phyloP scores from a whole-genome alignment of 1,140 invertebrate genomes.

The Laupala kohalensis region DNA sequence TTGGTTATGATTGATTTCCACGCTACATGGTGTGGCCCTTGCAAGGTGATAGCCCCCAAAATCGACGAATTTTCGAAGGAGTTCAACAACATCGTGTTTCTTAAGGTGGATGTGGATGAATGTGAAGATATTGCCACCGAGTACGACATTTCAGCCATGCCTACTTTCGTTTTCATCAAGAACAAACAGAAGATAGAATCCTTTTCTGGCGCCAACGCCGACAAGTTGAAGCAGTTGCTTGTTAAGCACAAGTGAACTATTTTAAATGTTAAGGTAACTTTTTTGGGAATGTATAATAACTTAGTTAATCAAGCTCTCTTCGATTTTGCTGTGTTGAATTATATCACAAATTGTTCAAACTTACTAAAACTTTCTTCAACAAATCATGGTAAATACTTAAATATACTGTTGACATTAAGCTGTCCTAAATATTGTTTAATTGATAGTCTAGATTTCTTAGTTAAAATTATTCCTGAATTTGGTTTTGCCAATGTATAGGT shows the following conservation, averaged over 20 bases:
- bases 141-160: slow-evolving; percentile 79
- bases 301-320: no score
- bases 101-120: slow-evolving; percentile 79
- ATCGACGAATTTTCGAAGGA: slow-evolving; percentile 39
- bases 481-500: no score
- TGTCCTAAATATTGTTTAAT: no score
- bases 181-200: slow-evolving; percentile 50
- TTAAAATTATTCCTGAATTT: no score
- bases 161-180: slow-evolving; percentile 85
- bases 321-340: no score
- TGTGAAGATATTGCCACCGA: slow-evolving; percentile 66
- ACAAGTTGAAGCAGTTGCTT: slow-evolving; percentile 52
- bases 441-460: no score
- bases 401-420: no score
- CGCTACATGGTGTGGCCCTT: slow-evolving; percentile 82
- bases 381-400: no score
- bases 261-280: no score
- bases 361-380: no score
- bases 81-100: slow-evolving; percentile 41
- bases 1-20: slow-evolving; percentile 80
- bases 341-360: no score
- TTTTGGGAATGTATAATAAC: no score
- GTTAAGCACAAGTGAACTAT: slow-evolving; percentile 40
- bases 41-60: slow-evolving; percentile 79
- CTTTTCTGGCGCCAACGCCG: slow-evolving; percentile 67